Evolutionary conservation across 2,797 vertebrate genomes (phyloP), one percentile per base, ranked within the genome.

Genomic region (Poeciliopsis paucimaculata): DNA sequence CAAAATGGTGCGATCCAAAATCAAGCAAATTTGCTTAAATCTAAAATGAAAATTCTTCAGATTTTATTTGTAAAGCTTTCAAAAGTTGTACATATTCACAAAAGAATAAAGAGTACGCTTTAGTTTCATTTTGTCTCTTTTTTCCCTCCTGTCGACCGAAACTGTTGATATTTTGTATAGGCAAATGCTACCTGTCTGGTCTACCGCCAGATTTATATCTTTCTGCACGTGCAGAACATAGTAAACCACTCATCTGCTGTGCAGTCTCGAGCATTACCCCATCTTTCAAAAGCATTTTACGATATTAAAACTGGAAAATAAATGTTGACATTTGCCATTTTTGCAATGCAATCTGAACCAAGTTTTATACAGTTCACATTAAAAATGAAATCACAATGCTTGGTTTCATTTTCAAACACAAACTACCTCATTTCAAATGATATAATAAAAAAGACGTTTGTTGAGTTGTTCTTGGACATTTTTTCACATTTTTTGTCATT

Each of bases 181-280:
- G 28, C 68, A n/a, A 41, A 2, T 71, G 26, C 68, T 71, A 45
- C 41, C 39, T 71, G 23, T 71, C 43, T 43, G 41, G 68, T 71
- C 23, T 71, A 45, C 68, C 68, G 15, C 39, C 41, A 71, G 68
- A 71, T 71, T 43, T 71, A 13, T 45, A 71, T 71, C 68, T 15
- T 26, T 43, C 41, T n/a, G 26, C 68, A 43, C 8, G 5, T 45
- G 23, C 41, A 8, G 39, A 13, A 16, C 23, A n/a, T 15, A 15
- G 41, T 43, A 15, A 71, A 45, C 41, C 68, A 71, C 41, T n/a
- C 26, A 26, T 68, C 64, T 41, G 20, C 36, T 2, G 9, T 43
- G 23, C 10, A 68, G 41, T 68, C 20, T 68, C 20, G 11, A 26
- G 64, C 64, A 68, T 39, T 41, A 68, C 55, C 64, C 64, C 10